Conservation (phyloP, 1,140 invertebrate genomes). For the Oryctes rhinoceros region DNA sequence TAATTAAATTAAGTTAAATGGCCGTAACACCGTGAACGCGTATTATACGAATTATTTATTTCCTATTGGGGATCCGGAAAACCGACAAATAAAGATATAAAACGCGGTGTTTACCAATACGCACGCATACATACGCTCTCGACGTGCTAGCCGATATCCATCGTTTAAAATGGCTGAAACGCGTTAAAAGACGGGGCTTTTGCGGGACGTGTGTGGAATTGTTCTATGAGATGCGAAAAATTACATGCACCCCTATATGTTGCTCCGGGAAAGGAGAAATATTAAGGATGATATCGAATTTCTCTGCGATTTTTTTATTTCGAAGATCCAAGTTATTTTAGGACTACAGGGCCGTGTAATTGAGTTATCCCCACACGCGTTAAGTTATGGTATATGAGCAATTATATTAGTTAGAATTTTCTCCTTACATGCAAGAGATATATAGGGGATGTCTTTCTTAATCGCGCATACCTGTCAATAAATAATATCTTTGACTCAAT, state of each 20-base stretch:
- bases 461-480: too few species aligned
- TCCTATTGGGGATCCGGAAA: background rate
- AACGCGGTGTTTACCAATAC: constrained; percentile 6
- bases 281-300: background rate
- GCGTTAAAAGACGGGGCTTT: constrained; percentile 20
- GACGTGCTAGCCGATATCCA: background rate
- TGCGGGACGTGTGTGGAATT: constrained; percentile 18
- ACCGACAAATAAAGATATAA: constrained; percentile 32
- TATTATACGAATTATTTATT: constrained; percentile 26
- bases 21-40: background rate
- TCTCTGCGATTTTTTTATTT: background rate
- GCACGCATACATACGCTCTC: background rate
- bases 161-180: constrained; percentile 27
- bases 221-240: constrained; percentile 15
- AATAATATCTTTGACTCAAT: too few species aligned
- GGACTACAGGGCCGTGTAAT: too few species aligned
- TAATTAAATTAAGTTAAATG: constrained; percentile 25
- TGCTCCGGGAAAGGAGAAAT: background rate
- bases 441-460: too few species aligned
- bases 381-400: too few species aligned
- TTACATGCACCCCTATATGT: constrained; percentile 2
- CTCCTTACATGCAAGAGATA: too few species aligned
- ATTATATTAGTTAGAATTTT: too few species aligned
- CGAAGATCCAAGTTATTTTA: background rate
- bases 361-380: too few species aligned